Evolutionary conservation across 2,797 vertebrate genomes (phyloP).

Genomic region (Onychomys torridus): DNA sequence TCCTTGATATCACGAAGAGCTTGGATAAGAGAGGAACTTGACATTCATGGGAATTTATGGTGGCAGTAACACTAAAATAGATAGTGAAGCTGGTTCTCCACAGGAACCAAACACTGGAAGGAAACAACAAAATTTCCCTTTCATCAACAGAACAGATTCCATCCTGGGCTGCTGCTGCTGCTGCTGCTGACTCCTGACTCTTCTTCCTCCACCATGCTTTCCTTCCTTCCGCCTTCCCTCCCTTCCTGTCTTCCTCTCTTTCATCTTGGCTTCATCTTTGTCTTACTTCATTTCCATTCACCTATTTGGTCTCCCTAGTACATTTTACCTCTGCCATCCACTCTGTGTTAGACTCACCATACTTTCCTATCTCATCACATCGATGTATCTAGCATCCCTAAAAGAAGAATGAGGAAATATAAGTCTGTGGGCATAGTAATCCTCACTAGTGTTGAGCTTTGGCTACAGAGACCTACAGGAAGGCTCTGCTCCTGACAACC

Average conservation of each 20-base stretch:
- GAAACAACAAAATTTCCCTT: neutral
- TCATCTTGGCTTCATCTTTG: neutral
- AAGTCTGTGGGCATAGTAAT: slow-evolving; percentile 33
- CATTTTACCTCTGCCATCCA: neutral
- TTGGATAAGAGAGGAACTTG: neutral
- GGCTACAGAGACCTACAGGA: neutral
- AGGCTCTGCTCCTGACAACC: neutral
- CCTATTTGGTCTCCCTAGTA: neutral
- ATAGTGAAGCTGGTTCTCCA: neutral
- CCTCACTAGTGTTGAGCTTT: neutral
- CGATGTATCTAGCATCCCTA: neutral
- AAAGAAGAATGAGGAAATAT: slow-evolving; percentile 39
- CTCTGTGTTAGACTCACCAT: neutral
- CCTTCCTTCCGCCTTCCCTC: neutral
- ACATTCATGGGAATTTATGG: neutral
- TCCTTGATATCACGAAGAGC: neutral
- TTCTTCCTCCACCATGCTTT: neutral
- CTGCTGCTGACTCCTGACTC: neutral
- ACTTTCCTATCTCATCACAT: neutral
- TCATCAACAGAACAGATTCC: neutral
- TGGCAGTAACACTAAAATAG: neutral
- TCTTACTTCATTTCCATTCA: neutral
- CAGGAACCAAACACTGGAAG: neutral
- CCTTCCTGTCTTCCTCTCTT: neutral
- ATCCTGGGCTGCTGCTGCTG: neutral